Evolutionary conservation across 1,140 invertebrate genomes (phyloP).

Genomic region (Conus betulinus): DNA sequence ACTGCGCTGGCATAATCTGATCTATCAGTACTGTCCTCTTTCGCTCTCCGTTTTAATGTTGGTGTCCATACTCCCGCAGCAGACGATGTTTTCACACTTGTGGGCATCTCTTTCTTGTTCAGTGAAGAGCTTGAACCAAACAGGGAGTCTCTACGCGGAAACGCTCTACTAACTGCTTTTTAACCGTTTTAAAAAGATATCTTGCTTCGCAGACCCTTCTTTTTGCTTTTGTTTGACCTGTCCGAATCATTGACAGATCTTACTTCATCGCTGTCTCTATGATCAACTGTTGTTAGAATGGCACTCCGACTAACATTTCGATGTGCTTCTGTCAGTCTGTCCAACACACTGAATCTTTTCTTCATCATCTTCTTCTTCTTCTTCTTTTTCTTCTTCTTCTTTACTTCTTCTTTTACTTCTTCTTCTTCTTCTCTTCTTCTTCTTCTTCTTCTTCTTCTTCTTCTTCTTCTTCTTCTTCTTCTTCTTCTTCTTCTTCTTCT

Average conservation of each 20-base stretch:
- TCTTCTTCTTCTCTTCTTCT: too few relatives aligned
- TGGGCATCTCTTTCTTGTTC: conserved; percentile 36
- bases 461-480: background rate
- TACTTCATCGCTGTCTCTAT: conserved; percentile 26
- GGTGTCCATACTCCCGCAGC: conserved; percentile 22
- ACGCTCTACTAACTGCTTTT: conserved; percentile 56
- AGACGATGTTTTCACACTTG: conserved; percentile 3
- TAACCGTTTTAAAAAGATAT: conserved; percentile 63
- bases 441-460: background rate
- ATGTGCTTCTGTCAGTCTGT: conserved; percentile 45
- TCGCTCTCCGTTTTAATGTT: conserved; percentile 38
- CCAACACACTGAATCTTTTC: conserved; percentile 28
- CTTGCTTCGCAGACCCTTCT: conserved; percentile 35
- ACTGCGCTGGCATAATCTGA: background rate
- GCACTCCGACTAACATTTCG: conserved; percentile 59
- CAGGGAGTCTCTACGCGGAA: conserved; percentile 35
- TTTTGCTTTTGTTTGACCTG: conserved; percentile 35
- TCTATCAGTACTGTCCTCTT: conserved; percentile 27
- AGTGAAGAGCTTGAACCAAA: conserved; percentile 36
- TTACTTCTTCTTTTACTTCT: background rate
- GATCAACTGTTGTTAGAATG: conserved; percentile 40
- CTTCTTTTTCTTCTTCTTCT: background rate
- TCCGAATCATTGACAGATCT: conserved; percentile 27
- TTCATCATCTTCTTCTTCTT: too few relatives aligned
- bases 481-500: background rate